A percentile compares a stretch with the other conserved stretches of the same genome.
These are phyloP conservation scores for Takifugu ocellatus DNA, from an alignment of 2,797 vertebrate genomes.

Conservation along the genomic window DNA sequence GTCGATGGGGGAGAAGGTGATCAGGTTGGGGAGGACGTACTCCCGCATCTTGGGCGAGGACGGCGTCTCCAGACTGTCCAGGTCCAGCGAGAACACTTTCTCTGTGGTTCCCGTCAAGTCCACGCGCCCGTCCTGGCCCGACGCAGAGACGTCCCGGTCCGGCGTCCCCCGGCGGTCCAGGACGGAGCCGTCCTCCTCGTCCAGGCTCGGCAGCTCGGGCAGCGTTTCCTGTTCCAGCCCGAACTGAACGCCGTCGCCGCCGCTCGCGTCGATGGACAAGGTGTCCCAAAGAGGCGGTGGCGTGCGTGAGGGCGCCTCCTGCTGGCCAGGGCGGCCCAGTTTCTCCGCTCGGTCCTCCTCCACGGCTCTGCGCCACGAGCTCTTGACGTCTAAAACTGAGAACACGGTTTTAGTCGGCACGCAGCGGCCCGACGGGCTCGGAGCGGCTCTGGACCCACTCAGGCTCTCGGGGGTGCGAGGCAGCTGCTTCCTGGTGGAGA, in stretches of 20 bases:
- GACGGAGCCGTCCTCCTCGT: conserved; percentile 35
- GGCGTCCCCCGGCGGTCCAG: conserved; percentile 10
- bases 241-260: conserved; percentile 46
- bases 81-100: conserved; percentile 70
- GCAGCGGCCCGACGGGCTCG: no score
- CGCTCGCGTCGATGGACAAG: conserved; percentile 48
- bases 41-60: conserved; percentile 49
- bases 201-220: conserved; percentile 56
- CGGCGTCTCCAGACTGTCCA: conserved; percentile 60
- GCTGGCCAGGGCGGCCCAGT: conserved; percentile 28
- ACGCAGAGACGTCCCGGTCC: background rate
- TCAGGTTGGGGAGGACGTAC: conserved; percentile 64
- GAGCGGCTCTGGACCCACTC: conserved; percentile 64
- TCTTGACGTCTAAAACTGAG: conserved; percentile 71
- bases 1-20: conserved; percentile 74
- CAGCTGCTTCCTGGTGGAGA: conserved; percentile 81
- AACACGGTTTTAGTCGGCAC: background rate
- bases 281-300: conserved; percentile 58
- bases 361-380: conserved; percentile 74
- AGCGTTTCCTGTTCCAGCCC: conserved; percentile 71
- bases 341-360: conserved; percentile 64
- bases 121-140: conserved; percentile 36
- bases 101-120: conserved; percentile 25
- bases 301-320: conserved; percentile 24
- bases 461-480: conserved; percentile 87